Evolutionary conservation across 2,888 invertebrate species (phyloP).

Genomic region (Lissocephala sabroskyi): DNA sequence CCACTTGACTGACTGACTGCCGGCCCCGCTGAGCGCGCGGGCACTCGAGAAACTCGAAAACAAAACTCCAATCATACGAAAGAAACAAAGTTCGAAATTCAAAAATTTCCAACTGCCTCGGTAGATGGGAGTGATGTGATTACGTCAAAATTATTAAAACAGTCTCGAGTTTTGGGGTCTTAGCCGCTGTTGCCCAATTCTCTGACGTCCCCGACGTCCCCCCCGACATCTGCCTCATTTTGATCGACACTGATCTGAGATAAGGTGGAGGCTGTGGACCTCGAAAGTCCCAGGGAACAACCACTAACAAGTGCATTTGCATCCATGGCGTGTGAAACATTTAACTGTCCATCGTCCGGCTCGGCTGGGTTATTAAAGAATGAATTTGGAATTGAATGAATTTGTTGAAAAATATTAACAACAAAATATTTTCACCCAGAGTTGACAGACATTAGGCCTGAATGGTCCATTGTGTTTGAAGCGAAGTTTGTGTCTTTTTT

Average conservation of each 20-base stretch:
- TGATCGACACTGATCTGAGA: constrained; percentile 59
- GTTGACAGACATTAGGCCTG: constrained; percentile 34
- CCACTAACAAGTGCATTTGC: constrained; percentile 52
- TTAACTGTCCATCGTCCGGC: constrained; percentile 29
- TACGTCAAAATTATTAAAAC: constrained; percentile 65
- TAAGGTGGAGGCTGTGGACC: constrained; percentile 41
- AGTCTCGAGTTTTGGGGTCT: constrained; percentile 36
- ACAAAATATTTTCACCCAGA: constrained; percentile 39
- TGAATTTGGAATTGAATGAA: constrained; percentile 30
- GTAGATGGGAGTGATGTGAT: constrained; percentile 62
- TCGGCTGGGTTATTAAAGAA: neutral
- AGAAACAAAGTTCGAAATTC: constrained; percentile 26
- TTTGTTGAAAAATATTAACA: constrained; percentile 55
- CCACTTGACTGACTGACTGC: constrained; percentile 1
- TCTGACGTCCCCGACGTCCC: constrained; percentile 51
- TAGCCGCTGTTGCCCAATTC: too few species aligned
- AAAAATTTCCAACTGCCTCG: constrained; percentile 22
- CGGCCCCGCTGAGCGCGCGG: too few species aligned
- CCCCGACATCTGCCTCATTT: constrained; percentile 54
- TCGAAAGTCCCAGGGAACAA: too few species aligned
- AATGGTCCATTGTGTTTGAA: constrained; percentile 37
- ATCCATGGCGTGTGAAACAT: constrained; percentile 49
- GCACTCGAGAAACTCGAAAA: constrained; percentile 6
- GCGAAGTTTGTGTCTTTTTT: constrained; percentile 21
- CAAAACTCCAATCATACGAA: constrained; percentile 32